A percentile compares a stretch with the other conserved stretches of the same genome.
These are phyloP conservation scores for Bicyclus anynana DNA, from an alignment of 1,140 invertebrate species.

Conservation along the genomic window DNA sequence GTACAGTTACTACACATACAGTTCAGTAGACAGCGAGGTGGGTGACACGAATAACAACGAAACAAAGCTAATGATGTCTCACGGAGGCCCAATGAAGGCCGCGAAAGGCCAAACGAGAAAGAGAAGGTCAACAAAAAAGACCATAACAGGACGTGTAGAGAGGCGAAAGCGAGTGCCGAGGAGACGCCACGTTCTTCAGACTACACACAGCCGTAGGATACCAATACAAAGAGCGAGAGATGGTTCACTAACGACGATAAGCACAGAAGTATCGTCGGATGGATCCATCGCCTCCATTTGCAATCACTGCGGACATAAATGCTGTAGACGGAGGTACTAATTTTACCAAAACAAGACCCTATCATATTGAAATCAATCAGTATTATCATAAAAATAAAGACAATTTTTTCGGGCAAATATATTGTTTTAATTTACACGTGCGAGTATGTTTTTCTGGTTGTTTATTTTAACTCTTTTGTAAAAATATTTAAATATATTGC, in stretches of 20 bases:
- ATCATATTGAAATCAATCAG: too few relatives aligned
- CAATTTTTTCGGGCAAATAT: too few relatives aligned
- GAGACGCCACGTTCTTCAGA: neutral
- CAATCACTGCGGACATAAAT: slow-evolving; percentile 28
- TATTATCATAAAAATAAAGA: too few relatives aligned
- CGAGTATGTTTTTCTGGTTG: slow-evolving; percentile 1
- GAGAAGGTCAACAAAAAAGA: neutral
- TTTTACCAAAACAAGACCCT: too few relatives aligned
- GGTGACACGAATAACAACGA: neutral
- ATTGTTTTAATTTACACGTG: too few relatives aligned
- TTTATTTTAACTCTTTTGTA: neutral
- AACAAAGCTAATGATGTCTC: neutral
- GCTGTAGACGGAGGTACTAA: slow-evolving; percentile 3
- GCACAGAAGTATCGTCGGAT: neutral
- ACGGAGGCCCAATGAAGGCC: neutral
- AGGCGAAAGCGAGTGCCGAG: neutral
- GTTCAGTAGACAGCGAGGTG: too few relatives aligned
- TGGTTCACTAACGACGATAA: neutral
- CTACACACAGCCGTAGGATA: neutral
- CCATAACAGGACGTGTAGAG: neutral
- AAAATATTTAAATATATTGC: too few relatives aligned
- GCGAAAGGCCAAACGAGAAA: neutral
- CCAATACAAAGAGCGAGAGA: neutral
- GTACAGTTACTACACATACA: too few relatives aligned
- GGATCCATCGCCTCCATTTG: slow-evolving; percentile 14